Evolutionary conservation across 2,888 invertebrate genomes (phyloP).

Genomic region (Torymus texanus): DNA sequence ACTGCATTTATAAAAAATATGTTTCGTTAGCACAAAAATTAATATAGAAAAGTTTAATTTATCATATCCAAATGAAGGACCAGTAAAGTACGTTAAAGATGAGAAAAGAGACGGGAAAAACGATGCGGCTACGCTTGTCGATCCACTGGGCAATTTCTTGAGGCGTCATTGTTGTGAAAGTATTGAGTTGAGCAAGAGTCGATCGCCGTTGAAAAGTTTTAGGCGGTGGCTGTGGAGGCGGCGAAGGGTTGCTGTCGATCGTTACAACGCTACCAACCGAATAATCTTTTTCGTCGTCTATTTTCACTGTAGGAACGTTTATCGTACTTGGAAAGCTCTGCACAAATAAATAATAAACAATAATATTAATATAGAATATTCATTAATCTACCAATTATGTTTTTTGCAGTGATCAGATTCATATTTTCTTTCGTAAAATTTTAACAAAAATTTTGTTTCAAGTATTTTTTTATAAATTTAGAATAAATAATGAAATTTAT

Average conservation of each 20-base stretch:
- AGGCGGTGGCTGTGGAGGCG: conserved; percentile 63
- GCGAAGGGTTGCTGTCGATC: conserved; percentile 65
- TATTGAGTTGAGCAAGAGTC: conserved; percentile 70
- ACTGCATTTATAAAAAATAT: too few species aligned
- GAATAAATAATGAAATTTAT: too few species aligned
- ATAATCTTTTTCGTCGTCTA: conserved; percentile 80
- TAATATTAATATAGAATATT: too few species aligned
- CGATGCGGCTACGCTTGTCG: conserved; percentile 85
- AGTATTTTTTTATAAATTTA: too few species aligned
- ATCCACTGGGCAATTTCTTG: conserved; percentile 93
- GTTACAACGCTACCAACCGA: conserved; percentile 70
- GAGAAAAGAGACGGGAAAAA: conserved; percentile 86
- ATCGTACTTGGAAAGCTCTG: conserved; percentile 82
- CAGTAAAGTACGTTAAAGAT: conserved; percentile 88
- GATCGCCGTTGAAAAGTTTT: conserved; percentile 69
- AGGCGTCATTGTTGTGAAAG: conserved; percentile 87
- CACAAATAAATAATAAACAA: neutral
- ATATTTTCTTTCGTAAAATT: too few species aligned
- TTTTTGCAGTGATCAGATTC: too few species aligned
- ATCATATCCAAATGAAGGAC: conserved; percentile 81
- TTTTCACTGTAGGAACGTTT: conserved; percentile 83
- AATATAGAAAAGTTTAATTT: neutral
- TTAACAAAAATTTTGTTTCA: too few species aligned
- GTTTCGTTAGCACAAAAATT: too few species aligned
- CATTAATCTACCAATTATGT: too few species aligned